Evolutionary conservation across 1,140 invertebrate genomes (phyloP).

Genomic region (Augochlora pura): DNA sequence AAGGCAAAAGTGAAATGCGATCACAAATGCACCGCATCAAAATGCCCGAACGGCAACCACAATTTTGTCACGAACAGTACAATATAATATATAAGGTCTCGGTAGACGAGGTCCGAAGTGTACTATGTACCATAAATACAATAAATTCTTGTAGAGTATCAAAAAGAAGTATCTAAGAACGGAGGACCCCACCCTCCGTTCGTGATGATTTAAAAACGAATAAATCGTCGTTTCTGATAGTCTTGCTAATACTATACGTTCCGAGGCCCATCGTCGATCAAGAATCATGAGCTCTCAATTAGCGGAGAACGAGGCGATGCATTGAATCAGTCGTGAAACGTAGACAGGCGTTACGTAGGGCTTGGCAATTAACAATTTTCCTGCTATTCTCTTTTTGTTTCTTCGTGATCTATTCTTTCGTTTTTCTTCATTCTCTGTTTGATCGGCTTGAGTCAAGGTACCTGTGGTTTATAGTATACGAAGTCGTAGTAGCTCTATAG

Average conservation of each 20-base stretch:
- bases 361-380: slow-evolving; percentile 8
- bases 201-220: slow-evolving; percentile 4
- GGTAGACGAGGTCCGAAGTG: slow-evolving; percentile 20
- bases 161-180: slow-evolving; percentile 51
- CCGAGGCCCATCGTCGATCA: slow-evolving; percentile 15
- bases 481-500: slow-evolving; percentile 25
- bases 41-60: slow-evolving; percentile 20
- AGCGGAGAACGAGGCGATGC: neutral
- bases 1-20: slow-evolving; percentile 41
- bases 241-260: slow-evolving; percentile 43
- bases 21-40: slow-evolving; percentile 41
- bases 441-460: slow-evolving; percentile 23
- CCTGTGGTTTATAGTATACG: slow-evolving; percentile 24
- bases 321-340: slow-evolving; percentile 19
- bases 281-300: neutral
- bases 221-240: slow-evolving; percentile 32
- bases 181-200: neutral
- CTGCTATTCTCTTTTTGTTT: neutral
- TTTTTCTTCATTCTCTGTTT: neutral
- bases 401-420: too few relatives aligned
- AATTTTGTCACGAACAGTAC: neutral
- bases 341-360: slow-evolving; percentile 42
- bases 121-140: slow-evolving; percentile 46
- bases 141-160: slow-evolving; percentile 58
- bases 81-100: slow-evolving; percentile 20